phyloP scores from a whole-genome alignment of 1,140 invertebrate genomes.

The Calycopis cecrops region DNA sequence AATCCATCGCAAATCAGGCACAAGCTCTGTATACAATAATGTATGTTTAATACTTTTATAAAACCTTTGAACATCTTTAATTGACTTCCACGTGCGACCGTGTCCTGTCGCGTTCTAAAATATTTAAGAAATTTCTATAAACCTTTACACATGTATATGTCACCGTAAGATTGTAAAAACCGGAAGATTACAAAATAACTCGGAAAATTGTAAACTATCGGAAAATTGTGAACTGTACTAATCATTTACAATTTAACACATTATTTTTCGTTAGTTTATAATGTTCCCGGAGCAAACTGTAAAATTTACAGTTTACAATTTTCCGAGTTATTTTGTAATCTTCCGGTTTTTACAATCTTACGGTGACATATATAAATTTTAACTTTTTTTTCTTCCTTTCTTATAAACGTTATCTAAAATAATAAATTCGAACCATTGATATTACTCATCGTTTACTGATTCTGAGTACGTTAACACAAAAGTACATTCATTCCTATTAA shows the following conservation, averaged over 20 bases:
- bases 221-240: too few relatives aligned
- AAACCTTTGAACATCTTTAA: constrained; percentile 58
- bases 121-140: constrained; percentile 23
- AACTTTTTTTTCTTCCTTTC: constrained; percentile 27
- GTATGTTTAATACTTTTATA: constrained; percentile 39
- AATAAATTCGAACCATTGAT: constrained; percentile 62
- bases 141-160: constrained; percentile 33
- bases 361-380: too few relatives aligned
- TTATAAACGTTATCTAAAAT: constrained; percentile 58
- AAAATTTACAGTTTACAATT: too few relatives aligned
- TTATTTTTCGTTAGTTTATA: too few relatives aligned
- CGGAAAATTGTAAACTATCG: too few relatives aligned
- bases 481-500: constrained; percentile 20
- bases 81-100: constrained; percentile 44
- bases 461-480: constrained; percentile 35
- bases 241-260: too few relatives aligned
- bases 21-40: constrained; percentile 43
- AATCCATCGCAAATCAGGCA: constrained; percentile 31
- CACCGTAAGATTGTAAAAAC: too few relatives aligned
- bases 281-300: too few relatives aligned
- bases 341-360: too few relatives aligned
- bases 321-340: too few relatives aligned
- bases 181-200: too few relatives aligned
- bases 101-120: constrained; percentile 11
- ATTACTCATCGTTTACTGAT: constrained; percentile 30